Evolutionary conservation across 2,888 invertebrate species (phyloP).

Genomic region (Iselma pallidipennis): DNA sequence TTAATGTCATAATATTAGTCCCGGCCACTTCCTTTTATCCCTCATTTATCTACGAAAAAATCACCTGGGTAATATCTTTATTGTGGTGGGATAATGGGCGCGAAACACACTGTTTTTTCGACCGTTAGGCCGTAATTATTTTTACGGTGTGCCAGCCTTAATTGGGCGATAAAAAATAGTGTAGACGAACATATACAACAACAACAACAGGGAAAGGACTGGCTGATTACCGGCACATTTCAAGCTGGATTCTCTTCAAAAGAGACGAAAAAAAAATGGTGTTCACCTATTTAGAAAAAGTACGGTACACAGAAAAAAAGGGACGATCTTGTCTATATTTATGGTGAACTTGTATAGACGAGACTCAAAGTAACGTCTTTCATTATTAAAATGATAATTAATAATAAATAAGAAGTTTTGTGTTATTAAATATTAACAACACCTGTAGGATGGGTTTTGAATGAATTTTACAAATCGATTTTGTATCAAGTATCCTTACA

Average conservation of each 20-base stretch:
- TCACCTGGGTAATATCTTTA: slow-evolving; percentile 23
- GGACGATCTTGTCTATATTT: not conserved
- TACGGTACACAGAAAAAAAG: not conserved
- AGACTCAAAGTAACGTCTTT: not conserved
- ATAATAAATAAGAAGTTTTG: not conserved
- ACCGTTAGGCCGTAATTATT: slow-evolving; percentile 16
- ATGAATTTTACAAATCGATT: not conserved
- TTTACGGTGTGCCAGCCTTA: slow-evolving; percentile 8
- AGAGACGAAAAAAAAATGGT: not conserved
- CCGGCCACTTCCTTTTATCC: slow-evolving; percentile 17
- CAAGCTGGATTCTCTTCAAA: not conserved
- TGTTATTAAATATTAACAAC: too few species aligned
- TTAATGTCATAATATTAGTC: slow-evolving; percentile 29
- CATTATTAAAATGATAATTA: not conserved
- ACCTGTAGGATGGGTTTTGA: too few species aligned
- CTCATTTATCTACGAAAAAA: slow-evolving; percentile 15
- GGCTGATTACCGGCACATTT: not conserved
- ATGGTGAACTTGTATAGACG: too few species aligned
- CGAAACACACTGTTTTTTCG: slow-evolving; percentile 1
- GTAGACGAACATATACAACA: not conserved
- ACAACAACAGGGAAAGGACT: not conserved
- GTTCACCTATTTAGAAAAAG: not conserved
- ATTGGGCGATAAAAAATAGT: slow-evolving; percentile 14
- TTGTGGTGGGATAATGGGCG: slow-evolving; percentile 11
- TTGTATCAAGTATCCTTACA: not conserved